A percentile compares a stretch with the other conserved stretches of the same genome.
Conservation (phyloP, 2,797 vertebrate species). For the Lagodon rhomboides region DNA sequence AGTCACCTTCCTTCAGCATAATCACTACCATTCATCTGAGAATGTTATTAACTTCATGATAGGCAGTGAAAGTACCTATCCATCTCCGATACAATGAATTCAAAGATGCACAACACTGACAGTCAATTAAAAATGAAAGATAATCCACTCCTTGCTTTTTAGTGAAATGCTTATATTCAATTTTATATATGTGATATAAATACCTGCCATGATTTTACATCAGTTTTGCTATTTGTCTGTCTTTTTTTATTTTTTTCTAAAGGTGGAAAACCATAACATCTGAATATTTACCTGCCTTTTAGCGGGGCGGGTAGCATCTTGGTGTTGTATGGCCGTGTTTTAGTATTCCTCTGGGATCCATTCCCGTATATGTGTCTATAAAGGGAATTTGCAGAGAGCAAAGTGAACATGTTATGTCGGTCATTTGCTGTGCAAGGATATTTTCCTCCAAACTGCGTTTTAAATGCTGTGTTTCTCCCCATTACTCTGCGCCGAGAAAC, state of each 20-base stretch:
- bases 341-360: slow-evolving; percentile 85
- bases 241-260: slow-evolving; percentile 44
- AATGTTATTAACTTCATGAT: slow-evolving; percentile 86
- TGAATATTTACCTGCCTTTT: slow-evolving; percentile 84
- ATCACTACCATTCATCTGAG: slow-evolving; percentile 85
- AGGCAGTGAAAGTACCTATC: slow-evolving; percentile 83
- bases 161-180: slow-evolving; percentile 77
- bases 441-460: slow-evolving; percentile 86
- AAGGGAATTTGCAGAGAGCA: slow-evolving; percentile 86
- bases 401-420: slow-evolving; percentile 85
- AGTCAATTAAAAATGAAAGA: slow-evolving; percentile 90
- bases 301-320: slow-evolving; percentile 65
- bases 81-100: slow-evolving; percentile 80
- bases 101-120: slow-evolving; percentile 81
- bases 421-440: slow-evolving; percentile 85
- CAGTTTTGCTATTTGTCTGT: slow-evolving; percentile 78
- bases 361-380: slow-evolving; percentile 84
- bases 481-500: slow-evolving; percentile 85
- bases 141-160: slow-evolving; percentile 80
- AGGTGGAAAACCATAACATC: slow-evolving; percentile 74
- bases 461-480: slow-evolving; percentile 87
- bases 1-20: slow-evolving; percentile 81
- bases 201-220: slow-evolving; percentile 80
- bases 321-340: slow-evolving; percentile 82
- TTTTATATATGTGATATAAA: slow-evolving; percentile 81